Base-by-base conservation (phyloP, 2,888 invertebrate species). In the Tachina lurida region DNA sequence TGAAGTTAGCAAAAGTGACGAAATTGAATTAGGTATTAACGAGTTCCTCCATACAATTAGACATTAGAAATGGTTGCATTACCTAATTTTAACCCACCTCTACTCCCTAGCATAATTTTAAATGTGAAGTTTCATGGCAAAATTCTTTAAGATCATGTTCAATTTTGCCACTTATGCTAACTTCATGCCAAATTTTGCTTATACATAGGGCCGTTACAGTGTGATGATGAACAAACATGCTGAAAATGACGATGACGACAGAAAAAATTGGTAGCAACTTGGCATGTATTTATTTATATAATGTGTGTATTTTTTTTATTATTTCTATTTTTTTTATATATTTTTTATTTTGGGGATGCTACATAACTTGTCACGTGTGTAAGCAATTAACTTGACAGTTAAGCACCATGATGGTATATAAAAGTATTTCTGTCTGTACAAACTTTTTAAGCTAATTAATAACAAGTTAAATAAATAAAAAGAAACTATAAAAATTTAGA, bases 331-430 rank as follows among this genome's bases (percentile, higher is more conserved):
- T 39, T 15, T 15, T 9, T 10, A 49, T 43, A 17, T 12, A 17
- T 15, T 17, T 5, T 49, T 58, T 47, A 39, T n/a, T 68, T 31
- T 75, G 4, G 47, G 19, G 19, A 71, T 71, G 63, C 56, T 41
- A 41, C 63, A 17, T 10, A 79, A 71, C 63, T 71, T 82, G 65
- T 82, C 82, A 85, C 82, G 85, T 78, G 75, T 85, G 73, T 58
- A 63, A 75, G 81, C 78, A 82, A 85, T 82, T 82, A 86, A 65
- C 47, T 82, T 67, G 79, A 79, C 82, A 86, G 58, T 75, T 63
- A 60, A 75, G 71, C 54, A 65, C 15, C 70, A 75, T 74, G 81
- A 75, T 74, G 81, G 47, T 70, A 75, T 54, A 65, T 41, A 56
- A 43, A 78, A 84, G 17, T 71, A 49, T 71, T 73, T 83, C 49